Base-by-base conservation (phyloP, 2,797 vertebrate genomes). In the Tenualosa thibaudeaui region DNA sequence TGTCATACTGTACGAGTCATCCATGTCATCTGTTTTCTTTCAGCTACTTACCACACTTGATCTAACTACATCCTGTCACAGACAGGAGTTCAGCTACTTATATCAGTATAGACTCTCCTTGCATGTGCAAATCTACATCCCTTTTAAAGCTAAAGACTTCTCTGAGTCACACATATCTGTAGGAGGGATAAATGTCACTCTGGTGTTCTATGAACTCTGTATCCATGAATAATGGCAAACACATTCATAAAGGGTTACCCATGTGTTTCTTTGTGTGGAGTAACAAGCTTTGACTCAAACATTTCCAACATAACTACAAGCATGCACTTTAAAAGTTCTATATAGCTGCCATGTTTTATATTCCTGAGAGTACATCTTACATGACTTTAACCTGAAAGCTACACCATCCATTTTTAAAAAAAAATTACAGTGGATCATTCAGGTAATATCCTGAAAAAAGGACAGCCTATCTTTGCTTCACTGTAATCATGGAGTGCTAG, bases 401-500 rank as follows among this genome's bases (percentile, higher is more conserved):
- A 71, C 31, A 37, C 17, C 54, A 19, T 56, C 7, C 24, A 65
- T 26, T 24, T 26, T n/a, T n/a, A n/a, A n/a, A n/a, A 1, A 7
- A 65, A 65, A 26, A 26, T 26, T 2, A 24, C 10, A 31, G 24
- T 10, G 24, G 62, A 65, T 10, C 62, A 19, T 22, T 22, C 17
- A 62, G 60, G 8, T 58, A 62, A n/a, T n/a, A 65, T 31, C 10
- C 2, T n/a, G n/a, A 68, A 68, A 68, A 24, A 68, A 31, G 26
- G 62, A 31, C 62, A 68, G 62, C 24, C 62, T 68, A 68, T 68
- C 62, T 68, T 68, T 68, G n/a, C 62, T 68, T 24, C 58, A 24
- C 58, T 62, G 58, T 62, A 62, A 62, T 62, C 58, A 62, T 3
- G 22, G 58, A 62, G 22, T 62, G 58, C 58, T 62, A 24, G 58